Conservation (phyloP, 2,113 vertebrate genomes). For the Silurus meridionalis region DNA sequence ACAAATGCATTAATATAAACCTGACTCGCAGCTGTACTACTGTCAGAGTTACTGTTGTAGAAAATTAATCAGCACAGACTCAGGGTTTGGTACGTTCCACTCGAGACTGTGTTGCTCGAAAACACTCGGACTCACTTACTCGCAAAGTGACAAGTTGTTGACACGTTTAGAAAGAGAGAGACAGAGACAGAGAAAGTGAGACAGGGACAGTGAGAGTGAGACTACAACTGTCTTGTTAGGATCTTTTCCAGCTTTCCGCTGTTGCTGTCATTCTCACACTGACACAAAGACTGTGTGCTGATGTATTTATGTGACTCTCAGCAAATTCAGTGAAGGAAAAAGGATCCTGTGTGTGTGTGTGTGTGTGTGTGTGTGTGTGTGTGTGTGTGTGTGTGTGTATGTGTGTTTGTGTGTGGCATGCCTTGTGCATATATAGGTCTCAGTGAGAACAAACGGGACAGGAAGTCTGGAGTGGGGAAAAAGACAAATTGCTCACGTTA, state of each 20-base stretch:
- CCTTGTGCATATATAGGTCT: conserved; percentile 13
- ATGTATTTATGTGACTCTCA: conserved; percentile 29
- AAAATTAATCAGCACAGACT: conserved; percentile 18
- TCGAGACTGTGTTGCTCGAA: neutral
- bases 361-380: conserved; percentile 12
- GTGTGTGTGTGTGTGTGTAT: conserved; percentile 16
- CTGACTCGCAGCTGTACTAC: neutral
- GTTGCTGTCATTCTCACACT: conserved; percentile 38
- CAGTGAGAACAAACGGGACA: conserved; percentile 31
- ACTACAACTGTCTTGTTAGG: conserved; percentile 32
- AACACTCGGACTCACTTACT: neutral
- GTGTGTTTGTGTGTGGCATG: conserved; percentile 14
- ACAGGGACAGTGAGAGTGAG: conserved; percentile 49
- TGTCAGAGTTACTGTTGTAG: conserved; percentile 2
- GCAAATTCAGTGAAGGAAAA: conserved; percentile 20
- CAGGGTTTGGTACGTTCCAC: neutral
- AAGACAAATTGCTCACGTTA: conserved; percentile 35
- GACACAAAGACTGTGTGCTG: conserved; percentile 39
- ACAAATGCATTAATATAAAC: neutral
- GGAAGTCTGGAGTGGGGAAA: conserved; percentile 32
- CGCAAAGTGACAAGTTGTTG: conserved; percentile 22
- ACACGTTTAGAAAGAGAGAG: conserved; percentile 26
- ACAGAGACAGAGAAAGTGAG: conserved; percentile 48
- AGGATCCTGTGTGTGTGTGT: conserved; percentile 13
- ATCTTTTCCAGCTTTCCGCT: conserved; percentile 30